Conservation (phyloP, 2,888 invertebrate genomes). For the Agrotis exclamationis region DNA sequence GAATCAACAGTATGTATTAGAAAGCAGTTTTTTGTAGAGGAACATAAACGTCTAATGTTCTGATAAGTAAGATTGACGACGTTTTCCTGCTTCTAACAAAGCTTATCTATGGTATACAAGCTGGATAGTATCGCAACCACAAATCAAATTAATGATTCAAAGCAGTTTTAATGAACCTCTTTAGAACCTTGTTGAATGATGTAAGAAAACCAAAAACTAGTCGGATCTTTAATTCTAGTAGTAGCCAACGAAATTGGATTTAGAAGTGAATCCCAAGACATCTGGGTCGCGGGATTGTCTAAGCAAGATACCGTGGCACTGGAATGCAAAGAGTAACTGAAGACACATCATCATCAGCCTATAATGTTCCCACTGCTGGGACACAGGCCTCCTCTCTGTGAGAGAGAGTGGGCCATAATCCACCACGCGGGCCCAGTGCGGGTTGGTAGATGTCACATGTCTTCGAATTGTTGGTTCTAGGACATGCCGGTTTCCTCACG, state of each 20-base stretch:
- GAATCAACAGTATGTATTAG: slow-evolving; percentile 11
- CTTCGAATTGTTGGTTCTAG: too few species aligned
- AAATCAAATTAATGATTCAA: slow-evolving; percentile 35
- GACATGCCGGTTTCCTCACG: too few species aligned
- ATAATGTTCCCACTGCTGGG: too few species aligned
- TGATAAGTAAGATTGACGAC: not conserved
- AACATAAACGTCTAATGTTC: not conserved
- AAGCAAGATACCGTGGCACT: too few species aligned
- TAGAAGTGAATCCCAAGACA: not conserved
- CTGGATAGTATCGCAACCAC: not conserved
- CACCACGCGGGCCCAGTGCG: too few species aligned
- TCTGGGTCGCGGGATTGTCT: too few species aligned
- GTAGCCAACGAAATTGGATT: not conserved
- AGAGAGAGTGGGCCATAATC: too few species aligned
- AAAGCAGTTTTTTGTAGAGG: slow-evolving; percentile 6
- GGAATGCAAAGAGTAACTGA: too few species aligned
- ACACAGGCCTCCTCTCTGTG: too few species aligned
- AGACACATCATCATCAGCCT: too few species aligned
- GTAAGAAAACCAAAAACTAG: not conserved
- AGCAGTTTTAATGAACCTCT: slow-evolving; percentile 27
- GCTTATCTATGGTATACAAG: not conserved
- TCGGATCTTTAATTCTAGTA: not conserved
- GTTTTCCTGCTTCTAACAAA: slow-evolving; percentile 21
- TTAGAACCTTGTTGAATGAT: not conserved
- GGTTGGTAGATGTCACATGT: too few species aligned